Evolutionary conservation across 2,113 vertebrate species (phyloP).

Genomic region (Limanda limanda): DNA sequence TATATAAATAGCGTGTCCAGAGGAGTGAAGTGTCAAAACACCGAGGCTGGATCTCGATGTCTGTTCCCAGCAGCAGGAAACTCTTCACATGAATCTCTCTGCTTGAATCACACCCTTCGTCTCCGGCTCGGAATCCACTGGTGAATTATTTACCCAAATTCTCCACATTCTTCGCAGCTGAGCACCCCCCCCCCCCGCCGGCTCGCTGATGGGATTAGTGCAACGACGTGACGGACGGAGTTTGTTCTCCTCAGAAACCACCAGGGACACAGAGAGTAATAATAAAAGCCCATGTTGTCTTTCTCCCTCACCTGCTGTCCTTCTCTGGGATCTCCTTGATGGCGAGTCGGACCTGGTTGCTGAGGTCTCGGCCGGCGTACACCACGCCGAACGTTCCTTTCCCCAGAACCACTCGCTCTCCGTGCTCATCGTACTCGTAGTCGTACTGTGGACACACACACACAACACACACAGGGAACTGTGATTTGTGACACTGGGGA

Average conservation of each 20-base stretch:
- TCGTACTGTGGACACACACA: conserved; percentile 87
- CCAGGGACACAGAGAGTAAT: neutral
- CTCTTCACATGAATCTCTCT: conserved; percentile 23
- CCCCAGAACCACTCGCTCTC: conserved; percentile 92
- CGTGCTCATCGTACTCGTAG: conserved; percentile 97
- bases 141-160: conserved; percentile 62
- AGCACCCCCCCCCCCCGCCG: conserved; percentile 29
- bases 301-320: conserved; percentile 90
- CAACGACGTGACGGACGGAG: too few species aligned
- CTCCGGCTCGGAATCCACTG: conserved; percentile 28
- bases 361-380: conserved; percentile 96
- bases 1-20: too few species aligned
- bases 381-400: conserved; percentile 97
- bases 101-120: neutral
- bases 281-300: too few species aligned
- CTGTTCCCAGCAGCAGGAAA: conserved; percentile 35
- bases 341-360: conserved; percentile 98
- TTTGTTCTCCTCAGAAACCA: too few species aligned
- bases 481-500: neutral
- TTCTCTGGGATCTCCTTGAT: conserved; percentile 99
- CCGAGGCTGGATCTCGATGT: neutral
- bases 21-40: neutral
- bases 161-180: conserved; percentile 33
- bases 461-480: neutral
- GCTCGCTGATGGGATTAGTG: too few species aligned